Base-by-base conservation (phyloP, 2,888 invertebrate genomes). In the Corythucha ciliata region DNA sequence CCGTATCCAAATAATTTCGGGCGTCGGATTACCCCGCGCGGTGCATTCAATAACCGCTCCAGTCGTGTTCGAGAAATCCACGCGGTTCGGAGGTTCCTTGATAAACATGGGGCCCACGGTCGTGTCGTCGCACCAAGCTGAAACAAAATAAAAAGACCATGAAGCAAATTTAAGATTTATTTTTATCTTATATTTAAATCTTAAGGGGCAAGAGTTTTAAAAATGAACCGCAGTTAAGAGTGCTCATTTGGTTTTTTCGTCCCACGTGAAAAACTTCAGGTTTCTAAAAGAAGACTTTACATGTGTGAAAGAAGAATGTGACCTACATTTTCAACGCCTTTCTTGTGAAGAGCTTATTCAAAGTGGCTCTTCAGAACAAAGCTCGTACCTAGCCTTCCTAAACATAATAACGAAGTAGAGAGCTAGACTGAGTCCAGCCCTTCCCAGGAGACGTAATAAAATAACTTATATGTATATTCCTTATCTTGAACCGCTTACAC, bases 51-150 rank as follows among this genome's bases (percentile, higher is more conserved):
- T 87, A 62, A 86, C 83, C 55, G 90, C 86, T 63, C 92, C 92
- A 53, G 89, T 89, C 60, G 90, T 90, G 70, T 93, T 93, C 60
- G 90, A 90, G 71, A 93, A 92, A 71, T 90, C 91, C 60, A 93
- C 81, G 63, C 88, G 80, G 70, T 89, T 88, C 57, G 85, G 83
- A 49, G 92, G 92, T 73, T 92, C 91, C 64, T 85, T 85, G 63
- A 89, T 79, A 70, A 92, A 92, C 60, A 90, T 86, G 29, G 93
- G 93, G 62, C 92, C 93, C 71, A 83, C 81, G 39, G 79, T 80
- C 63, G 82, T 82, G 67, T 83, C 83, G 72, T 84, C 83, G 62
- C 60, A 47, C 54, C 57, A 21, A 41, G 56, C 42, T 54, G 46
- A n/a, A n/a, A n/a, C 7, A 52, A 52, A 21, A 48, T 7, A 48